A percentile compares a stretch with the other conserved stretches of the same genome.
Evolutionary conservation across 2,797 vertebrate genomes (phyloP).

Genomic region (Macropus fuliginosus): DNA sequence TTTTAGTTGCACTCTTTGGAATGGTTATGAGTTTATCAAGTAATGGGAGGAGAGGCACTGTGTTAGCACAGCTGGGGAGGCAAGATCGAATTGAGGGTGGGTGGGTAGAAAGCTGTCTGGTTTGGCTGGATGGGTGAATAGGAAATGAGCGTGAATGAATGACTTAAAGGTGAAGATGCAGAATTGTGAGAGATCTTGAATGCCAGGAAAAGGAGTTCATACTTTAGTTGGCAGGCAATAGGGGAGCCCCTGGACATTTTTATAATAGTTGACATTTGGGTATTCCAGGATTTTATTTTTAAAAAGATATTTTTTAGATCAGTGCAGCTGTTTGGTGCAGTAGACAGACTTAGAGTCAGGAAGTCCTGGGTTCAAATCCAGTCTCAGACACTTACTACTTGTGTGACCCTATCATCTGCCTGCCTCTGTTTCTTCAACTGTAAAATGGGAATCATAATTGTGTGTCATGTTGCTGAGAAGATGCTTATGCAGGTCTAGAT

Average conservation of each 20-base stretch:
- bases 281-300: not conserved
- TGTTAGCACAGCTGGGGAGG: not conserved
- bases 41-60: not conserved
- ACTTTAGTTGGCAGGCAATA: not conserved
- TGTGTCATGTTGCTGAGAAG: not conserved
- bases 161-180: not conserved
- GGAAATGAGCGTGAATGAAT: not conserved
- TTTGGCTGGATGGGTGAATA: not conserved
- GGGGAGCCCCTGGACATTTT: not conserved
- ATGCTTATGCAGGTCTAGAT: not conserved
- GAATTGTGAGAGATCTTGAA: not conserved
- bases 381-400: not conserved
- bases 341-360: not conserved
- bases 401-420: not conserved
- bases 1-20: not conserved
- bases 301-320: not conserved
- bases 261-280: not conserved
- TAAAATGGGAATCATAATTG: not conserved
- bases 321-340: not conserved
- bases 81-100: not conserved
- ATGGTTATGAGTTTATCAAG: not conserved
- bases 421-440: not conserved
- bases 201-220: not conserved
- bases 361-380: not conserved
- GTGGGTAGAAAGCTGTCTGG: not conserved